A percentile compares a stretch with the other conserved stretches of the same genome.
phyloP scores from a whole-genome alignment of 2,888 invertebrate genomes.

The Drosophila hamatofila region DNA sequence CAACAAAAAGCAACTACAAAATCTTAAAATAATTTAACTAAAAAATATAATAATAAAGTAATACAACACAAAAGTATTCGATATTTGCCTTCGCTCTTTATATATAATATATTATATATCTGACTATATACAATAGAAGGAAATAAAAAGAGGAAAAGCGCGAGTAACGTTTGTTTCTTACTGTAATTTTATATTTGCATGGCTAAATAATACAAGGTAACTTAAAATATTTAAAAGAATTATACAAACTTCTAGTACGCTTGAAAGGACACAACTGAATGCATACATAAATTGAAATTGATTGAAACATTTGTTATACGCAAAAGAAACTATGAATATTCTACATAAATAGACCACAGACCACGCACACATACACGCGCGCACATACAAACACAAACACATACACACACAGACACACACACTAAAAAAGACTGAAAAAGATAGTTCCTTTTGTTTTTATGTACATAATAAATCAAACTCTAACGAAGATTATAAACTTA shows the following conservation, averaged over 20 bases:
- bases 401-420: conserved; percentile 68
- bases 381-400: conserved; percentile 23
- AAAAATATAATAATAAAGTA: no score
- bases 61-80: conserved; percentile 80
- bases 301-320: conserved; percentile 52
- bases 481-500: conserved; percentile 73
- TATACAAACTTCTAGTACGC: conserved; percentile 63
- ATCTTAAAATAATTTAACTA: conserved; percentile 32
- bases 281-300: conserved; percentile 41
- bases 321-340: conserved; percentile 77
- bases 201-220: conserved; percentile 53
- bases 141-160: conserved; percentile 7
- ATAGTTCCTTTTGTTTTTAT: conserved; percentile 86
- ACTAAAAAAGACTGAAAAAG: conserved; percentile 86
- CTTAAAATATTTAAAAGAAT: conserved; percentile 71
- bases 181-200: conserved; percentile 46
- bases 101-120: conserved; percentile 33
- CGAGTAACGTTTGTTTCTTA: conserved; percentile 43
- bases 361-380: conserved; percentile 70
- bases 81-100: conserved; percentile 78
- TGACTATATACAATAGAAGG: conserved; percentile 10
- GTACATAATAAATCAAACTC: conserved; percentile 80
- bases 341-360: conserved; percentile 58
- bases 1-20: conserved; percentile 66
- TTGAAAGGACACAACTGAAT: conserved; percentile 39